Percentiles rank a stretch among this genome's conserved stretches.
Conservation (phyloP, 2,797 vertebrate species). For the Okamejei kenojei region DNA sequence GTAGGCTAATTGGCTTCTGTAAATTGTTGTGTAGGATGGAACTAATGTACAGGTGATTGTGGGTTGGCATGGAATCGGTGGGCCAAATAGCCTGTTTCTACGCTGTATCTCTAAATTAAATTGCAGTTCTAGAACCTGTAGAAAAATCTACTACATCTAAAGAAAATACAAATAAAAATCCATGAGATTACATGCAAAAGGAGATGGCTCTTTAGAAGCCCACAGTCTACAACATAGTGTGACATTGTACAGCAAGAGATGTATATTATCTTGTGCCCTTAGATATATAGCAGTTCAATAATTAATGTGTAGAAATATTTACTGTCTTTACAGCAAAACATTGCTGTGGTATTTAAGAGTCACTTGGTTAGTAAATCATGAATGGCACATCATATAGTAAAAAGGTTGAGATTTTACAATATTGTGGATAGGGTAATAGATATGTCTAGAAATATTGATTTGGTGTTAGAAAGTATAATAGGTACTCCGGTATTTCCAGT, state of each 20-base stretch:
- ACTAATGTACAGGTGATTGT: too few relatives aligned
- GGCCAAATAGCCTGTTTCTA: too few relatives aligned
- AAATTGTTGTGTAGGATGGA: too few relatives aligned
- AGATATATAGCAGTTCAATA: not conserved
- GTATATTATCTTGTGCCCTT: not conserved
- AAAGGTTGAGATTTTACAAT: slow-evolving; percentile 4
- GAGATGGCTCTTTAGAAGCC: not conserved
- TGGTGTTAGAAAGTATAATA: not conserved
- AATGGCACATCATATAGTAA: slow-evolving; percentile 29
- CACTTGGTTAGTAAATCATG: slow-evolving; percentile 15
- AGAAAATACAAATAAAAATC: not conserved
- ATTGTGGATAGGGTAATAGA: slow-evolving; percentile 5
- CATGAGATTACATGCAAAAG: not conserved
- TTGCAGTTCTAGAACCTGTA: not conserved
- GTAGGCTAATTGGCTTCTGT: too few relatives aligned
- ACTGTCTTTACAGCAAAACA: too few relatives aligned
- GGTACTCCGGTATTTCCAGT: not conserved
- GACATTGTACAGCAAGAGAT: not conserved
- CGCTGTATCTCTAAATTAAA: too few relatives aligned
- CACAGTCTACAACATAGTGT: not conserved
- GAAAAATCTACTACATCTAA: not conserved
- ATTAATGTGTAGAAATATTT: not conserved
- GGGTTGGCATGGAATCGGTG: too few relatives aligned
- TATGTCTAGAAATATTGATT: slow-evolving; percentile 9
- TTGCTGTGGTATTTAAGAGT: not conserved